Percentiles rank a stretch among this genome's conserved stretches.
Conservation (phyloP, 2,797 vertebrate genomes). For the Acanthiza pusilla region DNA sequence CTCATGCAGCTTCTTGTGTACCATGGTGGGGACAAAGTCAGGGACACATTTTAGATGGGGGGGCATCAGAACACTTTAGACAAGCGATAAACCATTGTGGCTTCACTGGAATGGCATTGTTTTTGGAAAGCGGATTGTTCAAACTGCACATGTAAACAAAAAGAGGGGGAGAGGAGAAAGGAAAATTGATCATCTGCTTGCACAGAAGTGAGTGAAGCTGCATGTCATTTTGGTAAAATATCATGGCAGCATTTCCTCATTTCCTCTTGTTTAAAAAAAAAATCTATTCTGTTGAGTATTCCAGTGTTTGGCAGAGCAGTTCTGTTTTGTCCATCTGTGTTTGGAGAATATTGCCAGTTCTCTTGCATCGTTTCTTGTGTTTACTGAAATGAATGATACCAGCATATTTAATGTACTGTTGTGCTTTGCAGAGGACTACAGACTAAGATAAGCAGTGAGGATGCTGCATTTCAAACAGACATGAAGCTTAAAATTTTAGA, state of each 20-base stretch:
- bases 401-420: constrained; percentile 38
- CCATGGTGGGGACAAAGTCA: not conserved
- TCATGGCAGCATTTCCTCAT: constrained; percentile 38
- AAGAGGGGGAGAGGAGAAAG: not conserved
- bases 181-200: not conserved
- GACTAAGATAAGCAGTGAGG: constrained; percentile 23
- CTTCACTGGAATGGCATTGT: not conserved
- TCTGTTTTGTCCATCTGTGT: constrained; percentile 66
- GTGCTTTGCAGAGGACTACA: constrained; percentile 68
- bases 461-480: constrained; percentile 34
- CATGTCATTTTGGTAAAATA: constrained; percentile 26
- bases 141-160: not conserved
- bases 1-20: not conserved
- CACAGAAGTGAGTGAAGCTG: not conserved
- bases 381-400: constrained; percentile 48
- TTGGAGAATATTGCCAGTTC: constrained; percentile 56
- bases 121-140: not conserved
- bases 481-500: constrained; percentile 32
- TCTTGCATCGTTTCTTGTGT: constrained; percentile 16
- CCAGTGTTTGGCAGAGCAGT: constrained; percentile 47
- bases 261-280: constrained; percentile 7
- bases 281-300: constrained; percentile 32
- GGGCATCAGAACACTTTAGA: not conserved
- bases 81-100: not conserved
- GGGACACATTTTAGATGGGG: not conserved